Conservation (phyloP, 1,140 invertebrate genomes). For the Carposina sasakii region DNA sequence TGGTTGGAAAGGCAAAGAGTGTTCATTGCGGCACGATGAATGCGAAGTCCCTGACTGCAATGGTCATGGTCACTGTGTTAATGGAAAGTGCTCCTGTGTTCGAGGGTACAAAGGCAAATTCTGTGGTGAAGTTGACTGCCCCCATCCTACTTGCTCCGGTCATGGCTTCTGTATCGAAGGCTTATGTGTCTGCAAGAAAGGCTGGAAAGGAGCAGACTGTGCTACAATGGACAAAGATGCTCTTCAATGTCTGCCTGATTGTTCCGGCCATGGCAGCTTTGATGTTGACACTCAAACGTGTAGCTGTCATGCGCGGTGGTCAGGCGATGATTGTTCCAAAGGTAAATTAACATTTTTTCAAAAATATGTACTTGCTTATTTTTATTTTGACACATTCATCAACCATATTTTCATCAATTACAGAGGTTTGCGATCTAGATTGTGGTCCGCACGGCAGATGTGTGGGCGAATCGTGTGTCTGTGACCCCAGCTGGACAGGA, state of each 20-base stretch:
- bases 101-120: slow-evolving; percentile 94
- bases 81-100: slow-evolving; percentile 95
- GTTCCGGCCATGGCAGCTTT: slow-evolving; percentile 94
- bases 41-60: slow-evolving; percentile 96
- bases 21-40: slow-evolving; percentile 92
- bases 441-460: slow-evolving; percentile 94
- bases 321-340: slow-evolving; percentile 95
- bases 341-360: no score
- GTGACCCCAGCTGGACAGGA: slow-evolving; percentile 92
- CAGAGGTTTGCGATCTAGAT: slow-evolving; percentile 94
- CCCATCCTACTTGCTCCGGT: slow-evolving; percentile 94
- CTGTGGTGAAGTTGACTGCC: slow-evolving; percentile 94
- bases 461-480: slow-evolving; percentile 92
- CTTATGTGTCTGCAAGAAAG: slow-evolving; percentile 97
- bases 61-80: slow-evolving; percentile 94
- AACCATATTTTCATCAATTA: no score
- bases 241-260: slow-evolving; percentile 94
- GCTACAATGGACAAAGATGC: slow-evolving; percentile 93
- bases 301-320: slow-evolving; percentile 93
- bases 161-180: slow-evolving; percentile 97
- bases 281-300: slow-evolving; percentile 94
- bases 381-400: background rate
- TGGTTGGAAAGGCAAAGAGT: slow-evolving; percentile 97
- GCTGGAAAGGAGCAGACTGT: slow-evolving; percentile 95
- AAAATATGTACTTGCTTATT: no score